Conservation (phyloP, 2,113 vertebrate genomes). For the Daboia siamensis region DNA sequence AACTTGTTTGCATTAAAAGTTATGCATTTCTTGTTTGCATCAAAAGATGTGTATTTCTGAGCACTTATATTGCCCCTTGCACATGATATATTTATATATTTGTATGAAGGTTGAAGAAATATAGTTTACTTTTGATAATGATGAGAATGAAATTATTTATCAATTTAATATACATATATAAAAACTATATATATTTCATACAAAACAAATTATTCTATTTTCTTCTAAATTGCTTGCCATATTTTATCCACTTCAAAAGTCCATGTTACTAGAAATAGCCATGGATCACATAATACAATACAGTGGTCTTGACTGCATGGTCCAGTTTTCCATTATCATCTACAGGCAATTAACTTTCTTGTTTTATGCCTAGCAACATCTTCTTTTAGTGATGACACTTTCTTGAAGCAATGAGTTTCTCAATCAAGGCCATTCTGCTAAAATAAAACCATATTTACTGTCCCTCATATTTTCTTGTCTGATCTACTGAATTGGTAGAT, state of each 20-base stretch:
- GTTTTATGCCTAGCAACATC: not conserved
- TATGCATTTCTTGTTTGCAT: constrained; percentile 33
- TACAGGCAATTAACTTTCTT: not conserved
- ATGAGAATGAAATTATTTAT: constrained; percentile 44
- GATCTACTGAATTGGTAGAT: not conserved
- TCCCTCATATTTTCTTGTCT: not conserved
- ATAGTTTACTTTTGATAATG: constrained; percentile 60
- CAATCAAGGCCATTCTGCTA: not conserved
- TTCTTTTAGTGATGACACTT: not conserved
- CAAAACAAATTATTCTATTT: constrained; percentile 16
- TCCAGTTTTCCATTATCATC: not conserved
- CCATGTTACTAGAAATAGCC: not conserved
- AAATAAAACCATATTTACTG: not conserved
- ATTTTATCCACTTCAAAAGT: constrained; percentile 28
- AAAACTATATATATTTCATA: constrained; percentile 42
- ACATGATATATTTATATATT: constrained; percentile 53
- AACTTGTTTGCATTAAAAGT: constrained; percentile 25
- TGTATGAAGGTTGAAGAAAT: constrained; percentile 42
- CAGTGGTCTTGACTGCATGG: not conserved
- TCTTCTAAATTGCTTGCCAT: constrained; percentile 38
- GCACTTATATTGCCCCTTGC: constrained; percentile 42
- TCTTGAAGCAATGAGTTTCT: not conserved
- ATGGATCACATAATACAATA: not conserved
- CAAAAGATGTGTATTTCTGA: constrained; percentile 31
- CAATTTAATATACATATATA: constrained; percentile 15